Evolutionary conservation across 2,797 vertebrate genomes (phyloP).

Genomic region (Enteromius radiatus): DNA sequence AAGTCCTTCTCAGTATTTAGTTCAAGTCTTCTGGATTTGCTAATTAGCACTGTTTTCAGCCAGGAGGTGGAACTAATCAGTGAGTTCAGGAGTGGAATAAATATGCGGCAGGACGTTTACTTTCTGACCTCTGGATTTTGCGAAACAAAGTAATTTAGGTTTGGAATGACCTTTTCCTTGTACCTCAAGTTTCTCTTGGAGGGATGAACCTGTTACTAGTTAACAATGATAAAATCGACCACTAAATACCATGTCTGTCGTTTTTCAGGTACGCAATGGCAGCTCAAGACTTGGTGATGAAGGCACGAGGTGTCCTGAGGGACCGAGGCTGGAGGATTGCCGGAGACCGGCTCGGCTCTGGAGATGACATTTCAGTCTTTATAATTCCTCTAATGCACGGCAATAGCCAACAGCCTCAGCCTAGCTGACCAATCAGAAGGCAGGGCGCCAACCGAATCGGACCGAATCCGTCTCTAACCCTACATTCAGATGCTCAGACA

Average conservation of each 20-base stretch:
- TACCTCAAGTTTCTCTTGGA: neutral
- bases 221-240: neutral
- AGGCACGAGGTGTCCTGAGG: constrained; percentile 90
- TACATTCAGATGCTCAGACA: neutral
- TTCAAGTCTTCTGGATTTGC: no score
- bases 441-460: neutral
- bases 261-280: constrained; percentile 91
- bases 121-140: neutral
- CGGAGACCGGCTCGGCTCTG: constrained; percentile 92
- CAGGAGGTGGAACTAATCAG: no score
- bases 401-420: constrained; percentile 82
- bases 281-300: constrained; percentile 96
- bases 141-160: neutral
- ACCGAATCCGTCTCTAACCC: neutral
- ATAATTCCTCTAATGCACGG: constrained; percentile 92
- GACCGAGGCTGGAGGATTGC: constrained; percentile 97
- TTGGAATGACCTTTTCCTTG: neutral
- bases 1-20: no score
- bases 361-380: constrained; percentile 97
- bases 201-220: neutral
- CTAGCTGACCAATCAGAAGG: constrained; percentile 51
- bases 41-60: no score
- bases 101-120: neutral
- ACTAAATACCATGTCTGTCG: neutral
- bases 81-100: neutral